phyloP scores from a whole-genome alignment of 2,888 invertebrate species.

The Sarcophaga variegata region DNA sequence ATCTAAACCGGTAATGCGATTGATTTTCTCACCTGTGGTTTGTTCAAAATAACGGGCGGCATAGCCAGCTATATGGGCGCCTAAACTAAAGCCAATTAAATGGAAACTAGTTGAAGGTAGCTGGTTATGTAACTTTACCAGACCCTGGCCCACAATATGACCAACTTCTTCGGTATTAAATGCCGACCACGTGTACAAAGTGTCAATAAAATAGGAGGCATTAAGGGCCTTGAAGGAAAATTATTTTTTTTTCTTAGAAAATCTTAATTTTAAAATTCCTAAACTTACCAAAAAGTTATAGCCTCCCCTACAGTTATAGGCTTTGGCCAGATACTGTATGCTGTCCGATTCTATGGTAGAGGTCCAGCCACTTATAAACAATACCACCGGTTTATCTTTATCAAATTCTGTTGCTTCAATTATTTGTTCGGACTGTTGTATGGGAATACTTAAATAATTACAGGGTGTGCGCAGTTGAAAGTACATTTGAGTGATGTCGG shows the following conservation, averaged over 20 bases:
- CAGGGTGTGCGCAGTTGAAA: slow-evolving; percentile 73
- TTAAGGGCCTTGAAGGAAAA: slow-evolving; percentile 73
- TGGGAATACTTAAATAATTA: slow-evolving; percentile 70
- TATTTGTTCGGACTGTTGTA: slow-evolving; percentile 69
- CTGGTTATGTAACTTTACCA: slow-evolving; percentile 71
- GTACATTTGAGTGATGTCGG: slow-evolving; percentile 73
- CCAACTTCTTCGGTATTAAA: slow-evolving; percentile 77
- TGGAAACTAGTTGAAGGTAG: slow-evolving; percentile 74
- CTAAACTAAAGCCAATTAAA: slow-evolving; percentile 78
- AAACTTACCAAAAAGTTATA: slow-evolving; percentile 74
- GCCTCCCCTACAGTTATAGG: slow-evolving; percentile 77
- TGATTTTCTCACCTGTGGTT: slow-evolving; percentile 71
- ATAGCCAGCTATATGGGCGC: slow-evolving; percentile 78
- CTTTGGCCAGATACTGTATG: slow-evolving; percentile 72
- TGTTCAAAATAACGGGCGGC: slow-evolving; percentile 74
- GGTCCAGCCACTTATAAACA: slow-evolving; percentile 78
- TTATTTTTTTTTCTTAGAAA: no score
- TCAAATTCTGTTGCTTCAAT: slow-evolving; percentile 73
- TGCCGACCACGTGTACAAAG: slow-evolving; percentile 78
- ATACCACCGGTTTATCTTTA: slow-evolving; percentile 71
- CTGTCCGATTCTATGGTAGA: slow-evolving; percentile 71
- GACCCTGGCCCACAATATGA: slow-evolving; percentile 71
- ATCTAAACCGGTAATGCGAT: slow-evolving; percentile 79
- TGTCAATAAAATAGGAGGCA: slow-evolving; percentile 74
- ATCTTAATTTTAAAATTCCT: no score